These are phyloP conservation scores for Thryonomys swinderianus DNA, from an alignment of 2,113 vertebrate genomes.

Conservation along the genomic window DNA sequence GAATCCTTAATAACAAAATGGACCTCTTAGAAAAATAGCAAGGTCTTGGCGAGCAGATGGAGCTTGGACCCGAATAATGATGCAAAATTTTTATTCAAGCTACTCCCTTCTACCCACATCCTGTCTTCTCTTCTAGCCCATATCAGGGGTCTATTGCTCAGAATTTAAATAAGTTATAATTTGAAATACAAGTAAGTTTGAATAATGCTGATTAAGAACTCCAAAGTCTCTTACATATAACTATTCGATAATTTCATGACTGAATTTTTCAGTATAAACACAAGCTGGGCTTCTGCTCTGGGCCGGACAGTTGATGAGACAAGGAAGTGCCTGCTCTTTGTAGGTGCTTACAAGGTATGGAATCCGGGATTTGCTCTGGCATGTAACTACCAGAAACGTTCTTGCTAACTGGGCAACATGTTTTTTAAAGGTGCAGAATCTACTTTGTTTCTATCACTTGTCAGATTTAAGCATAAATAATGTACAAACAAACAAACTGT, in stretches of 20 bases:
- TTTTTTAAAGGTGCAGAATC: conserved; percentile 80
- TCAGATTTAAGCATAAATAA: conserved; percentile 81
- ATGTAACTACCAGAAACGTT: conserved; percentile 66
- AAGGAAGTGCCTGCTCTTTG: not conserved
- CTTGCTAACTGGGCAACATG: conserved; percentile 80
- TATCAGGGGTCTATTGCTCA: not conserved
- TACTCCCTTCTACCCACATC: not conserved
- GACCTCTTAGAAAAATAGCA: conserved; percentile 23
- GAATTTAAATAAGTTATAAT: conserved; percentile 26
- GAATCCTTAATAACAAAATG: conserved; percentile 47
- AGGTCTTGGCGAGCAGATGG: conserved; percentile 30
- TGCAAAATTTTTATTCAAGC: conserved; percentile 49
- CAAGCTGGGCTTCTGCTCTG: not conserved
- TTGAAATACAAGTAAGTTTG: not conserved
- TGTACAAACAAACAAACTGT: conserved; percentile 80
- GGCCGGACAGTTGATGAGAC: not conserved
- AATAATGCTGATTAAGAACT: conserved; percentile 6
- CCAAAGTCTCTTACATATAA: conserved; percentile 11
- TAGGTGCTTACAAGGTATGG: conserved; percentile 55
- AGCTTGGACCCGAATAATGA: conserved; percentile 58
- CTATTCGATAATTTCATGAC: not conserved
- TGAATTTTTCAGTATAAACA: not conserved
- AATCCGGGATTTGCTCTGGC: conserved; percentile 60
- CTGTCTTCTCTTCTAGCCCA: not conserved
- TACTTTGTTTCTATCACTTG: conserved; percentile 80